Base-by-base conservation (phyloP, 2,797 vertebrate species). In the Chaunax sp. region DNA sequence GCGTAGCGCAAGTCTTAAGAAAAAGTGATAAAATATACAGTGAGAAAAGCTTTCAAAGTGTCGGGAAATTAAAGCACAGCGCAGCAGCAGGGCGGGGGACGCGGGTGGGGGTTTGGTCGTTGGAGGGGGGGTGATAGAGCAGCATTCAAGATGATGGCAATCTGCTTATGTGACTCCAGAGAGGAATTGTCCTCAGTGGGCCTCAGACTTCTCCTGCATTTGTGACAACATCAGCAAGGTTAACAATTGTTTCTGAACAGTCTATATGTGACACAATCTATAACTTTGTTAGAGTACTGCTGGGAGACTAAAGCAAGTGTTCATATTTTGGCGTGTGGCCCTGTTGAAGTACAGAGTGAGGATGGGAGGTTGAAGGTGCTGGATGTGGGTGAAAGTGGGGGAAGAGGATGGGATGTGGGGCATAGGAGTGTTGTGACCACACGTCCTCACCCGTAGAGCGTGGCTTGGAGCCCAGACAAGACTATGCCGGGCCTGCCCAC, bases 11-110 rank as follows among this genome's bases (percentile, higher is more conserved):
- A 93, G 92, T 94, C 94, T 94, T 95, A 94, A 94, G 92, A 94
- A 90, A 93, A 94, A 93, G 93, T 95, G 94, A 92, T 95, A 95
- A 95, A 94, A 95, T 95, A 95, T 94, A 95, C 94, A 95, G 94
- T 61, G 94, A 94, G 94, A 95, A 94, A 93, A 94, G 92, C 91
- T 93, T 90, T 92, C 91, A 92, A 93, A 94, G 93, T 94, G 93
- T 93, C 79, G 77, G 78, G 88, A 93, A 92, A 93, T 94, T 92
- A 92, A 93, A 92, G 87, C 90, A 78, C 82, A 86, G 90, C 80
- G 90, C 90, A 89, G 90, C 88, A 90, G 90, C 87, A 87, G 87
- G 88, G 81, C 62, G 88, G 88, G 87, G 89, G 87, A 75, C 2
- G 86, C 20, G 72, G 77, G 78, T 37, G 68, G 69, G 53, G 53